Evolutionary conservation across 2,113 vertebrate genomes (phyloP), one percentile per base, ranked within the genome.

Genomic region (Macquaria ambigua): DNA sequence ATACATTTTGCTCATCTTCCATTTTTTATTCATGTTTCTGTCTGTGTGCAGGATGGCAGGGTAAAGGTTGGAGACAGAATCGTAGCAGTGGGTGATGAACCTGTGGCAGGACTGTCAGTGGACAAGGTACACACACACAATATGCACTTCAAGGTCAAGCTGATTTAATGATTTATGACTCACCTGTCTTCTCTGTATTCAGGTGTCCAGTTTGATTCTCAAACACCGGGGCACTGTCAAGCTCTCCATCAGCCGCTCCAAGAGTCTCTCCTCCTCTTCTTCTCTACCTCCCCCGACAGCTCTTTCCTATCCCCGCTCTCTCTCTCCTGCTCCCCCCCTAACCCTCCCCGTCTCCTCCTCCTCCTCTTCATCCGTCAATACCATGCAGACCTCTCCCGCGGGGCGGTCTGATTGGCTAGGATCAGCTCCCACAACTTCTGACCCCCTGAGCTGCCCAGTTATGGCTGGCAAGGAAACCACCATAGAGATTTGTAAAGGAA

Each of bases 401-500:
- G 94, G 74, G 25, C 92, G 0, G 9, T 89, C 94, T 82, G 97
- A 96, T 90, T 96, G 96, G 74, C 94, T 93, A 1, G 96, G 94
- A 59, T 96, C 97, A 20, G 92, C 94, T 2, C 88, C 94, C 1
- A 86, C 95, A 87, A 90, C 93, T 43, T 95, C 96, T 37, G 97
- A 99, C 61, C 97, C 96, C 68, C 75, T 95, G 59, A 96, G 94
- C 48, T 97, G 97, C 83, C 97, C 97, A 11, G 96, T 99, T 34
- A 95, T 97, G 82, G 95, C 98, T 59, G 98, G 98, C 73, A 97
- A 94, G 64, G 96, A 98, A 93, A 98, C 96, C 73, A 97, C 95
- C 14, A 97, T 99, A 55, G 97, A 98, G 89, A 97, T 99, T 90
- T 97, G 95, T 79, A 99, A 98, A 95, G 97, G 97, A 15, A 95